Evolutionary conservation across 2,113 vertebrate genomes (phyloP).

Genomic region (Smithornis capensis): DNA sequence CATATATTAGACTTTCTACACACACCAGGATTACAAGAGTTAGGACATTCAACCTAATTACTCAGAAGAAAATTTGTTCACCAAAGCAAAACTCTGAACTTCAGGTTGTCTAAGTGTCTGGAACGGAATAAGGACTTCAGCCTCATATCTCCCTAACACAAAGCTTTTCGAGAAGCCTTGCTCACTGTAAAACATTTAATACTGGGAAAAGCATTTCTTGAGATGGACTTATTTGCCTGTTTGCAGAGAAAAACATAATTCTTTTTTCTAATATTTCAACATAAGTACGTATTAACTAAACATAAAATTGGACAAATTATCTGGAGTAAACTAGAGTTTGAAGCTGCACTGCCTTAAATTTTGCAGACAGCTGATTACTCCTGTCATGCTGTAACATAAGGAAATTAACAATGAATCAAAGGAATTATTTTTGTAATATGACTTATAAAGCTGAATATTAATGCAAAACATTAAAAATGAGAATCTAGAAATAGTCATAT

Average conservation of each 20-base stretch:
- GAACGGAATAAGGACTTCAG: neutral
- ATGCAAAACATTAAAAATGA: neutral
- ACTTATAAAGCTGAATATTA: neutral
- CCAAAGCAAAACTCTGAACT: neutral
- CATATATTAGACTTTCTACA: neutral
- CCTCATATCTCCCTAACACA: neutral
- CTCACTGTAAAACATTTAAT: neutral
- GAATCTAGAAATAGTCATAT: neutral
- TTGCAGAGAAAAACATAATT: neutral
- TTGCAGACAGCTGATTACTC: neutral
- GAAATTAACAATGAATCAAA: neutral
- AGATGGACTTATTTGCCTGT: neutral
- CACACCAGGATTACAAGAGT: neutral
- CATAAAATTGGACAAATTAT: neutral
- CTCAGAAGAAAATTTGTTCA: neutral
- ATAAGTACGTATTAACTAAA: neutral
- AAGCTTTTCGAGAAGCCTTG: neutral
- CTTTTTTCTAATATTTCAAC: neutral
- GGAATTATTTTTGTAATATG: neutral
- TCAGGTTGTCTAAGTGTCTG: neutral
- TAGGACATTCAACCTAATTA: neutral
- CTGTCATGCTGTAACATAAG: neutral
- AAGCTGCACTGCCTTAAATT: neutral
- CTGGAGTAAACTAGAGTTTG: neutral
- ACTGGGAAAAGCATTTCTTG: neutral